Conservation (phyloP, 2,888 invertebrate species). For the Euplexia lucipara region DNA sequence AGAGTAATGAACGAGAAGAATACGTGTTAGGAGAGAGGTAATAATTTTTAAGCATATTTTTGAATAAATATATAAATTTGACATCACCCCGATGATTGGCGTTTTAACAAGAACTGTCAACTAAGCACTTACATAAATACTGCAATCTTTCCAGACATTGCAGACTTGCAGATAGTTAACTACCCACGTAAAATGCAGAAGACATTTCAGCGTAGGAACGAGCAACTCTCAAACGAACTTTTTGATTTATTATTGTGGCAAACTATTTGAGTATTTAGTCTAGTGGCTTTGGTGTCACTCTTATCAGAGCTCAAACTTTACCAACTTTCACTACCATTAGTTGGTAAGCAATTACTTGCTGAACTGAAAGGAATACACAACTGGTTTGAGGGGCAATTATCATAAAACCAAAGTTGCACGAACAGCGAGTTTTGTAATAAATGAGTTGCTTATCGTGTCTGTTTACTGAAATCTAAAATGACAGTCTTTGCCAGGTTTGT, state of each 20-base stretch:
- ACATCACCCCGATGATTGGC: conserved; percentile 22
- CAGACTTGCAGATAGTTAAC: conserved; percentile 56
- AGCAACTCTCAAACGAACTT: conserved; percentile 75
- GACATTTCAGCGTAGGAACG: conserved; percentile 60
- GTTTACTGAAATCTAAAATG: neutral
- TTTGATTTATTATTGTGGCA: conserved; percentile 83
- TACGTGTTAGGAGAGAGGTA: no score
- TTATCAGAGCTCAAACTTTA: conserved; percentile 76
- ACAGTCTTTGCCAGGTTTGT: neutral
- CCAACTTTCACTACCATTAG: conserved; percentile 68
- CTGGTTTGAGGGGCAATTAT: conserved; percentile 55
- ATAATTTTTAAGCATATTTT: no score
- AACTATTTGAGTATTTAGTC: conserved; percentile 84
- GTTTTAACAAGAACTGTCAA: conserved; percentile 26
- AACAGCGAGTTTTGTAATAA: conserved; percentile 17
- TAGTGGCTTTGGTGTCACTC: conserved; percentile 78
- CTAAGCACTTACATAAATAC: conserved; percentile 44
- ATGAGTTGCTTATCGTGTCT: conserved; percentile 8
- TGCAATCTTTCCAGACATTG: conserved; percentile 55
- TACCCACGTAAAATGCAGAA: conserved; percentile 57
- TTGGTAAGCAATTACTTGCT: conserved; percentile 71
- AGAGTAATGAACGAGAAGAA: no score
- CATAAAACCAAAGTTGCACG: conserved; percentile 35
- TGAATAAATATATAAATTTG: neutral
- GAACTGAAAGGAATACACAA: conserved; percentile 64